Evolutionary conservation across 1,140 invertebrate genomes (phyloP).

Genomic region (Apis cerana): DNA sequence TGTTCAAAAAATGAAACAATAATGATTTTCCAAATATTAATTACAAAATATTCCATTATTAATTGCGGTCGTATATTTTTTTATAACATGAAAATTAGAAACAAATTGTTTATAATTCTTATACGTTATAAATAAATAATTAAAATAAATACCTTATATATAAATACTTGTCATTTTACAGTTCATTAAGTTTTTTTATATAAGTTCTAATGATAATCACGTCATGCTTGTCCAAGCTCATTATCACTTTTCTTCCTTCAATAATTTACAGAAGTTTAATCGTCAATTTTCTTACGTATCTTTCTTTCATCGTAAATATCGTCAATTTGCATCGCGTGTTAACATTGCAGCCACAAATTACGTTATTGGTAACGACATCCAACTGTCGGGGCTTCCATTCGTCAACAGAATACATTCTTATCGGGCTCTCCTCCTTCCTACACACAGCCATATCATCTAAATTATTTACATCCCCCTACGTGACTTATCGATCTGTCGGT

Average conservation of each 20-base stretch:
- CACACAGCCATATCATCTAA: constrained; percentile 1
- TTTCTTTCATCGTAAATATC: background rate
- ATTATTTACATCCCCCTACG: constrained; percentile 33
- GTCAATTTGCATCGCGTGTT: background rate
- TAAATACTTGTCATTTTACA: too few relatives aligned
- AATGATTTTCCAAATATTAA: too few relatives aligned
- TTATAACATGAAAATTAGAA: too few relatives aligned
- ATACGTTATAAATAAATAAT: too few relatives aligned
- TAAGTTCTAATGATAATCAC: background rate
- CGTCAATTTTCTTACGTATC: background rate
- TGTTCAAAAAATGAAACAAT: too few relatives aligned
- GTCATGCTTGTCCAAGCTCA: background rate
- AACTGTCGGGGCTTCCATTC: background rate
- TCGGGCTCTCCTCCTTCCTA: background rate
- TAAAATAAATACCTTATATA: too few relatives aligned
- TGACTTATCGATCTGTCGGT: constrained; percentile 36
- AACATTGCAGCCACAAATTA: constrained; percentile 4
- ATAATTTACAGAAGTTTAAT: background rate
- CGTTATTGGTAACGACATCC: constrained; percentile 23
- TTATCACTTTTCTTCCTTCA: too few relatives aligned
- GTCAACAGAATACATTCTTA: background rate
- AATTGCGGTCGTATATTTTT: too few relatives aligned
- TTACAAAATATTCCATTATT: too few relatives aligned
- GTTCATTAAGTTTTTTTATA: too few relatives aligned
- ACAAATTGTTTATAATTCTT: too few relatives aligned